Base-by-base conservation (phyloP, 2,888 invertebrate genomes). In the Odontothrips loti region DNA sequence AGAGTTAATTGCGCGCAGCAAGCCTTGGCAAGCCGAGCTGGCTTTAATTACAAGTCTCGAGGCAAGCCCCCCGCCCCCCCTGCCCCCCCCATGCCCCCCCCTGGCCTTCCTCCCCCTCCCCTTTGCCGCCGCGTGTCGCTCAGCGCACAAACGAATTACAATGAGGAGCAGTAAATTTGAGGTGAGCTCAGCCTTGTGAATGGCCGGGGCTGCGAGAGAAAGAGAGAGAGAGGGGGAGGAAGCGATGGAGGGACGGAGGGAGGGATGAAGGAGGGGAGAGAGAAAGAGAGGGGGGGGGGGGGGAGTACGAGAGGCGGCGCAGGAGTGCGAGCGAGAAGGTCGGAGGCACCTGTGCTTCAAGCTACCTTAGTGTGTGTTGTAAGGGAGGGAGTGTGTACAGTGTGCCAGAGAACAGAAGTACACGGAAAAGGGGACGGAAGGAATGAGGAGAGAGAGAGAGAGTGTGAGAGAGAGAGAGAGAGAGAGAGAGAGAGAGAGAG, bases 121-220 rank as follows among this genome's bases (percentile, higher is more conserved):
- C 68, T 6, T 12, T 27, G 27, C 12, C 68, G 23, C 27, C 23
- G 68, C 23, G 68, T 75, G 68, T 75, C 68, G 68, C 68, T 75
- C 68, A 75, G 68, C 34, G 34, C 68, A 75, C 68, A 75, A 75
- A 75, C 68, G 68, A 75, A 75, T 75, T 75, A 75, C 68, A 75
- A 75, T 75, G 68, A 75, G 68, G 68, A 75, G 68, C 68, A 75
- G 68, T 75, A 75, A 75, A 75, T 75, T 75, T 75, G 68, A 75
- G 68, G 68, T 75, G 68, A 75, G 68, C 68, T 75, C 23, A 23
- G 68, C 23, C 68, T 68, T 23, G 68, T 10, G 68, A 75, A 27
- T 27, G 23, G 68, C 23, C 68, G 68, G 68, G 11, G 27, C 8
- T 11, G 27, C 8, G 23, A 23, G 23, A 23, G 68, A 23, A 11